Conservation (phyloP, 2,888 invertebrate genomes). For the Didymodactylos carnosus region DNA sequence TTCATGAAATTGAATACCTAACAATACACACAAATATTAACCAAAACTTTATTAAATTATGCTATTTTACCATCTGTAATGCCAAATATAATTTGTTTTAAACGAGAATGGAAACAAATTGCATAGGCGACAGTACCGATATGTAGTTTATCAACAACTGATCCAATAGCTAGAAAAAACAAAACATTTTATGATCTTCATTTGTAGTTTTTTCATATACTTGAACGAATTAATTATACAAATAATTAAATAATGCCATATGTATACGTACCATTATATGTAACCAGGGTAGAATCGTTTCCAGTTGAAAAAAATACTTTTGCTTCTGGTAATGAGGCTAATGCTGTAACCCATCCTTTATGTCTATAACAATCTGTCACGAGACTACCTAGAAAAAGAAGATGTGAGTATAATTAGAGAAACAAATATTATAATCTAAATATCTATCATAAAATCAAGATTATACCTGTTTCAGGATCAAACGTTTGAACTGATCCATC, state of each 20-base stretch:
- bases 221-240: neutral
- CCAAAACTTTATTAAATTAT: too few species aligned
- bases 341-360: neutral
- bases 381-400: neutral
- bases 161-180: too few species aligned
- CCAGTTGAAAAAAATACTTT: neutral
- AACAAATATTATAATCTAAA: too few species aligned
- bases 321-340: neutral
- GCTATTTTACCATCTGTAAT: neutral
- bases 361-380: neutral
- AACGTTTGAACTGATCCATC: slow-evolving; percentile 19
- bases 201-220: too few species aligned
- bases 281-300: neutral
- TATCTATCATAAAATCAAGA: neutral
- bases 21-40: too few species aligned
- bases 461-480: slow-evolving; percentile 6
- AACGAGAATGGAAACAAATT: neutral
- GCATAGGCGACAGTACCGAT: neutral
- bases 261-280: neutral
- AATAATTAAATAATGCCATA: neutral
- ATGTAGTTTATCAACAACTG: neutral
- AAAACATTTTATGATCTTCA: too few species aligned
- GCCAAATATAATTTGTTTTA: neutral
- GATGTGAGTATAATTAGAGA: neutral
- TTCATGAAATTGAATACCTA: slow-evolving; percentile 8